Conservation (phyloP, 1,140 invertebrate species). For the Drosophila oshimai region DNA sequence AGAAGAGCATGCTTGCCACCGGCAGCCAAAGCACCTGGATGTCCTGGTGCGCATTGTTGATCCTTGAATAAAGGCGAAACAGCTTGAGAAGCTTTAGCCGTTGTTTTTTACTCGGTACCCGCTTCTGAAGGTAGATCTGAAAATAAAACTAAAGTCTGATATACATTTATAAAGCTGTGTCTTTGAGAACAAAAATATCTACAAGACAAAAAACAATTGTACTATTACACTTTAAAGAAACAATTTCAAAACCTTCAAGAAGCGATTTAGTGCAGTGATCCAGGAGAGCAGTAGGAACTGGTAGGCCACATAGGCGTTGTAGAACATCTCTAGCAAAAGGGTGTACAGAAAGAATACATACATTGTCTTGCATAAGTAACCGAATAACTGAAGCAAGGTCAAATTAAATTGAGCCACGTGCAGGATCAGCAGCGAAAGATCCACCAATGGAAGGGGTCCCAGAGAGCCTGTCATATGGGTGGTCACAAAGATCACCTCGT, state of each 20-base stretch:
- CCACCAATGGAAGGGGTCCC: not conserved
- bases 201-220: too few species aligned
- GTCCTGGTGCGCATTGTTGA: not conserved
- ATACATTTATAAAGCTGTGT: too few species aligned
- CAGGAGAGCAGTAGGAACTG: slow-evolving; percentile 14
- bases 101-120: not conserved
- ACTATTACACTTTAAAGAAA: too few species aligned
- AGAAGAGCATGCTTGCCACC: not conserved
- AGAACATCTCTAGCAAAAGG: slow-evolving; percentile 3
- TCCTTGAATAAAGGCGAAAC: not conserved
- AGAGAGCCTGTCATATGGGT: too few species aligned
- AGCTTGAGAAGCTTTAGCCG: not conserved
- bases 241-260: too few species aligned
- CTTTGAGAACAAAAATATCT: too few species aligned
- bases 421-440: not conserved
- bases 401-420: not conserved
- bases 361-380: not conserved
- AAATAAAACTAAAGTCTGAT: too few species aligned
- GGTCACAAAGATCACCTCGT: too few species aligned
- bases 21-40: slow-evolving; percentile 11
- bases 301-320: slow-evolving; percentile 1
- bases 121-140: too few species aligned
- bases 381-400: not conserved
- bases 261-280: not conserved
- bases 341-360: not conserved